Evolutionary conservation across 2,113 vertebrate species (phyloP).

Genomic region (Bufo bufo): DNA sequence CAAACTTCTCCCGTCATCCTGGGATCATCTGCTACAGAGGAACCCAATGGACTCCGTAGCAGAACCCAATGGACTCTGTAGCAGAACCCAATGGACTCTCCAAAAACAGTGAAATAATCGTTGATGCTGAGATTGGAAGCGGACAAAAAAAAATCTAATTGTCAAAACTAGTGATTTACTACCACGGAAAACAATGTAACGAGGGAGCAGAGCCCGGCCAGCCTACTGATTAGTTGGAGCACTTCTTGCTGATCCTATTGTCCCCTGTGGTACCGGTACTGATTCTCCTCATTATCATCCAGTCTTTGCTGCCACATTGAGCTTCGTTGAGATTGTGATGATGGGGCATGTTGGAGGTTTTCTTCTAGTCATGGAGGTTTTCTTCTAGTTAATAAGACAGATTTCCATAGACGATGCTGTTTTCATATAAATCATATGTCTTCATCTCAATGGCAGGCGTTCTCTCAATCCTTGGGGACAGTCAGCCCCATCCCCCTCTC

Average conservation of each 20-base stretch:
- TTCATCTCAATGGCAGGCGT: neutral
- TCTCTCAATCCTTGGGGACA: neutral
- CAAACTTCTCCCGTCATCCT: neutral
- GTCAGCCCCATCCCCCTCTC: neutral
- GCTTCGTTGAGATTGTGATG: conserved; percentile 1
- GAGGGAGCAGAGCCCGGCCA: neutral
- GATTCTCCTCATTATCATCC: conserved; percentile 37
- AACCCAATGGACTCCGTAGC: no score
- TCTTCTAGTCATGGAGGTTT: neutral
- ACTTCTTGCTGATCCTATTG: conserved; percentile 14
- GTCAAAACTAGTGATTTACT: conserved; percentile 47
- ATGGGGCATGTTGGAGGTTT: neutral
- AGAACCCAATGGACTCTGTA: neutral
- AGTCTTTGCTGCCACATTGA: neutral
- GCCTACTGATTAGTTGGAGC: neutral
- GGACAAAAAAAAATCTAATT: conserved; percentile 22
- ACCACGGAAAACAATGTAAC: conserved; percentile 16
- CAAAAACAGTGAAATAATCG: conserved; percentile 36
- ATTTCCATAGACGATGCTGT: neutral
- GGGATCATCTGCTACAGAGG: neutral
- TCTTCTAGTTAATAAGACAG: neutral
- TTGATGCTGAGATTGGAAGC: neutral
- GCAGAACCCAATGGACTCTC: neutral
- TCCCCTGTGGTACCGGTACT: neutral
- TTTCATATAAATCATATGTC: neutral